A percentile compares a stretch with the other conserved stretches of the same genome.
Conservation (phyloP, 2,113 vertebrate species). For the Otus sunia region DNA sequence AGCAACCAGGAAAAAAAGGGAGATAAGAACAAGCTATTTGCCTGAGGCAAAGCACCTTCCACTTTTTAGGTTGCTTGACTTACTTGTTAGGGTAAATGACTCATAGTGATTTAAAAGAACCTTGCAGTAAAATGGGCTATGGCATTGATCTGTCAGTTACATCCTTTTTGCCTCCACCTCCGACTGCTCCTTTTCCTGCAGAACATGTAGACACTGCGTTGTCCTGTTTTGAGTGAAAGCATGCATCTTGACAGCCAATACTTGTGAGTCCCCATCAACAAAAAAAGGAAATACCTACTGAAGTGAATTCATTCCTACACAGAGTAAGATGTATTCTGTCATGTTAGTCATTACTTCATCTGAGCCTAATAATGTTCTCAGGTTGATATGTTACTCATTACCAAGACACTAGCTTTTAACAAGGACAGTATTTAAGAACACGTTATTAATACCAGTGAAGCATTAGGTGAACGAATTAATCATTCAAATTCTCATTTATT, state of each 20-base stretch:
- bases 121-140: background rate
- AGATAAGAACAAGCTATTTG: background rate
- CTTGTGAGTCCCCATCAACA: background rate
- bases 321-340: background rate
- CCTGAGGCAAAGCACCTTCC: background rate
- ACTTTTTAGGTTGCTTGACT: background rate
- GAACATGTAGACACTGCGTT: background rate
- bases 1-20: background rate
- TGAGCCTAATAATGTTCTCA: background rate
- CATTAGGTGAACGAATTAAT: slow-evolving; percentile 14
- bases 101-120: background rate
- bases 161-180: background rate
- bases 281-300: background rate
- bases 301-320: background rate
- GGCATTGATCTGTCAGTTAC: background rate
- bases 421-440: background rate
- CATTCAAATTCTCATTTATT: background rate
- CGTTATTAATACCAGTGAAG: background rate
- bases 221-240: background rate
- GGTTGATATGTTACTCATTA: background rate
- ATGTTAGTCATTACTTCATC: background rate
- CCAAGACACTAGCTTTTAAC: slow-evolving; percentile 1
- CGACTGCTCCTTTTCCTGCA: background rate
- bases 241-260: background rate
- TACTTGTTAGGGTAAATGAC: background rate